phyloP scores from a whole-genome alignment of 2,113 vertebrate species.

The Guaruba guarouba region DNA sequence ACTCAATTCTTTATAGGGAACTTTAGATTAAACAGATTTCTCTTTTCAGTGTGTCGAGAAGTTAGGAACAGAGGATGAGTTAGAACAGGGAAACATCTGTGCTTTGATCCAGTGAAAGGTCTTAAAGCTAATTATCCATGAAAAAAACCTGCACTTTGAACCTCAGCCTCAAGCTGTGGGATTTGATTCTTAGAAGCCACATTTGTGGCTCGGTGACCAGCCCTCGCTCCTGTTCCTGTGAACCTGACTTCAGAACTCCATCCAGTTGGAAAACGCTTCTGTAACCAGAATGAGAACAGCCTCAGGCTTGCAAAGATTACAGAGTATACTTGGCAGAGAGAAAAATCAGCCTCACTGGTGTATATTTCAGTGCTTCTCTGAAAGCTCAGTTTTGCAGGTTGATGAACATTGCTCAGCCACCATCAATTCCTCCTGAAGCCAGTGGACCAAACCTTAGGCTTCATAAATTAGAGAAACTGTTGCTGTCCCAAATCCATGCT shows the following conservation, averaged over 20 bases:
- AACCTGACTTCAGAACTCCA: conserved; percentile 30
- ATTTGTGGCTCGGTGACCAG: background rate
- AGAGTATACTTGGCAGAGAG: background rate
- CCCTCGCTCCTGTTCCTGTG: background rate
- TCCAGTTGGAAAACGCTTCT: conserved; percentile 9
- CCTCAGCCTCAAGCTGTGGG: background rate
- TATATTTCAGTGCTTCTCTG: background rate
- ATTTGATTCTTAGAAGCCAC: conserved; percentile 11
- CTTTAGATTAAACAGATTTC: background rate
- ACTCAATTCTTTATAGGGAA: background rate
- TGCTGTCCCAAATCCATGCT: background rate
- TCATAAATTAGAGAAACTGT: background rate
- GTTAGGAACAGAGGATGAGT: background rate
- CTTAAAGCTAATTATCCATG: background rate
- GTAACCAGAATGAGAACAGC: conserved; percentile 22
- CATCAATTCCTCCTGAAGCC: background rate
- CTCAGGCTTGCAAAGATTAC: conserved; percentile 3
- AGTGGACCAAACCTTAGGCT: background rate
- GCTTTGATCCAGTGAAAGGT: background rate
- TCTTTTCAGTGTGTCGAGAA: background rate
- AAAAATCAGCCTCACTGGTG: background rate
- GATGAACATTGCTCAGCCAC: background rate
- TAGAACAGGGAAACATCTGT: background rate
- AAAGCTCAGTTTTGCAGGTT: background rate
- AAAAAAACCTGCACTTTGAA: background rate